These are phyloP conservation scores for Eurois occulta DNA, from an alignment of 2,888 invertebrate genomes.

Conservation along the genomic window DNA sequence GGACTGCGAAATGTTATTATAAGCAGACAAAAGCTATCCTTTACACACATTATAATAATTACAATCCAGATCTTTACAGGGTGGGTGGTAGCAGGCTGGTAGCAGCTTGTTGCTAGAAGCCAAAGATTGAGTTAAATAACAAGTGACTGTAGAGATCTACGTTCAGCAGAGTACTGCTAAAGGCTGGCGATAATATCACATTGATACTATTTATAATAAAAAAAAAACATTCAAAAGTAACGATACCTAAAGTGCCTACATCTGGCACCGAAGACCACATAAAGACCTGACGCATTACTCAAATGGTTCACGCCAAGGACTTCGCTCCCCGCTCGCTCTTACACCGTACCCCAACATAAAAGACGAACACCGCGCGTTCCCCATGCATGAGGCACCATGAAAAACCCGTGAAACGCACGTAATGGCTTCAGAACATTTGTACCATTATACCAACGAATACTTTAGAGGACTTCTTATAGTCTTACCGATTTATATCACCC, in stretches of 20 bases:
- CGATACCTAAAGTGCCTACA: background rate
- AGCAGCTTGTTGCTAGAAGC: background rate
- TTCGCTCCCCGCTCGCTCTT: slow-evolving; percentile 54
- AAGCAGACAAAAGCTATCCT: no score
- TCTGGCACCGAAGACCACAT: background rate
- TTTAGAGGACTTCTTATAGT: slow-evolving; percentile 70
- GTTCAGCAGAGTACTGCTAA: no score
- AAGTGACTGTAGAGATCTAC: background rate
- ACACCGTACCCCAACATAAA: slow-evolving; percentile 74
- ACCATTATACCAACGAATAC: slow-evolving; percentile 82
- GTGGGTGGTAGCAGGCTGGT: no score
- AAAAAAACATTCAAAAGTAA: no score
- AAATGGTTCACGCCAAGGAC: background rate
- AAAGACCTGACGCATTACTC: rapidly evolving
- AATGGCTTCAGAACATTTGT: slow-evolving; percentile 87
- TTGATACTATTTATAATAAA: background rate
- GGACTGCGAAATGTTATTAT: background rate
- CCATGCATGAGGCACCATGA: slow-evolving; percentile 82
- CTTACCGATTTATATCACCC: slow-evolving; percentile 71
- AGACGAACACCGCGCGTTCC: slow-evolving; percentile 80
- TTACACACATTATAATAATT: no score
- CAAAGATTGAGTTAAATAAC: background rate
- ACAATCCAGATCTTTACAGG: no score
- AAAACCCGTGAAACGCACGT: slow-evolving; percentile 86
- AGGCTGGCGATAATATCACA: background rate